These are phyloP conservation scores for Scaptomyza pallida DNA, from an alignment of 1,140 invertebrate genomes.

Conservation along the genomic window DNA sequence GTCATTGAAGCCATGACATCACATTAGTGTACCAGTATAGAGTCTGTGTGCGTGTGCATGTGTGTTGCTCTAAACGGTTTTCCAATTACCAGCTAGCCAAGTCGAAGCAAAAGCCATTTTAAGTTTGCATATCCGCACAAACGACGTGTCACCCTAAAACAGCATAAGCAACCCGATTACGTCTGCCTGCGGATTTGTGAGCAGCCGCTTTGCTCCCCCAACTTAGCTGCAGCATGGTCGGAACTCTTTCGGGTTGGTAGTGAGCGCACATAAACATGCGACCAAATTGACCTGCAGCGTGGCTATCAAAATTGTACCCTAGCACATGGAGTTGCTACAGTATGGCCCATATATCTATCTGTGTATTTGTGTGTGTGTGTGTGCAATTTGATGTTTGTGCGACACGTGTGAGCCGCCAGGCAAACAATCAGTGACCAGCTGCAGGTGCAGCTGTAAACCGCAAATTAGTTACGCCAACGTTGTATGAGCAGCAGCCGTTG, in stretches of 20 bases:
- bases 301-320: constrained; percentile 8
- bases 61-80: constrained; percentile 63
- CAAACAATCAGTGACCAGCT: constrained; percentile 43
- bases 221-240: constrained; percentile 2
- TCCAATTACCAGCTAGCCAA: constrained; percentile 65
- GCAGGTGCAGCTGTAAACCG: constrained; percentile 20
- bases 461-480: constrained; percentile 43
- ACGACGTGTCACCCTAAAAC: constrained; percentile 37
- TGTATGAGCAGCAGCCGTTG: constrained; percentile 13
- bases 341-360: neutral
- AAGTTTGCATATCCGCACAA: constrained; percentile 74
- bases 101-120: constrained; percentile 70
- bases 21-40: neutral
- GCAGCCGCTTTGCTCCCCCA: constrained; percentile 4
- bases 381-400: constrained; percentile 31
- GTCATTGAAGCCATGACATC: constrained; percentile 18
- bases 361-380: constrained; percentile 6
- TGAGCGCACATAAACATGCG: neutral
- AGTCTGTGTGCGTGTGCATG: constrained; percentile 13
- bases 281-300: constrained; percentile 6
- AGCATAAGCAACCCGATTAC: constrained; percentile 43
- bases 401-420: constrained; percentile 36
- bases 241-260: neutral
- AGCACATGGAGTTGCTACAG: too few species aligned
- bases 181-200: constrained; percentile 38